phyloP scores from a whole-genome alignment of 2,113 vertebrate genomes.

The Speoplatyrhinus poulsoni region DNA sequence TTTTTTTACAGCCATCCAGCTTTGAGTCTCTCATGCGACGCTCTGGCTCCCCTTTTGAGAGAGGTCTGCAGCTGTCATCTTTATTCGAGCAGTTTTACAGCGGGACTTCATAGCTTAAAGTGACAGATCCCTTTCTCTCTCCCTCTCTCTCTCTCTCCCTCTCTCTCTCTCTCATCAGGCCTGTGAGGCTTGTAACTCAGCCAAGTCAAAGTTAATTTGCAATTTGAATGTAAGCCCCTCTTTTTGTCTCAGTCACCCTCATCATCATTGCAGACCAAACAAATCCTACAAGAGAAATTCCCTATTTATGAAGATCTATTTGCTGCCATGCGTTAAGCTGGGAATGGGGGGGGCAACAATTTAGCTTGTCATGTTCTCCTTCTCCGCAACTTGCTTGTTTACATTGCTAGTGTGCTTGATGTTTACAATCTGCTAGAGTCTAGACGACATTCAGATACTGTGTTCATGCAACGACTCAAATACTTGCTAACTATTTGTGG shows the following conservation, averaged over 20 bases:
- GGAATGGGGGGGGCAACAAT: too few species aligned
- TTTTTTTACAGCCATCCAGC: constrained; percentile 74
- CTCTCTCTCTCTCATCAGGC: constrained; percentile 13
- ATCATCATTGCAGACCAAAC: constrained; percentile 7
- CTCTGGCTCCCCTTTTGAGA: constrained; percentile 74
- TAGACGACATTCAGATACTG: constrained; percentile 18
- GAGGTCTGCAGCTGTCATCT: constrained; percentile 80
- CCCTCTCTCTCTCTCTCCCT: constrained; percentile 23
- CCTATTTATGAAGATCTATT: constrained; percentile 30
- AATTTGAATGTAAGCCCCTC: constrained; percentile 34
- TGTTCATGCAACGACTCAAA: constrained; percentile 18
- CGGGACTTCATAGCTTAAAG: constrained; percentile 79
- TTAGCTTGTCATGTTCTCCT: not conserved
- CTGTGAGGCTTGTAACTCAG: constrained; percentile 46
- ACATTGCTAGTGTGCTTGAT: too few species aligned
- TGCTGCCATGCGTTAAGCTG: constrained; percentile 26
- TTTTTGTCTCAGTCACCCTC: constrained; percentile 32
- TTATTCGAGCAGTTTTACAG: constrained; percentile 78
- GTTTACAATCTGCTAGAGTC: constrained; percentile 38
- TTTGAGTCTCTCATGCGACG: constrained; percentile 76
- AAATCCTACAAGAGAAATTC: constrained; percentile 1
- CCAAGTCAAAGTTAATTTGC: constrained; percentile 62
- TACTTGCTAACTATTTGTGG: constrained; percentile 63
- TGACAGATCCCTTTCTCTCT: constrained; percentile 56
- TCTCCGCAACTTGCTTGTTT: constrained; percentile 40